Conservation (phyloP, 2,113 vertebrate genomes). For the Oreamnos americanus region DNA sequence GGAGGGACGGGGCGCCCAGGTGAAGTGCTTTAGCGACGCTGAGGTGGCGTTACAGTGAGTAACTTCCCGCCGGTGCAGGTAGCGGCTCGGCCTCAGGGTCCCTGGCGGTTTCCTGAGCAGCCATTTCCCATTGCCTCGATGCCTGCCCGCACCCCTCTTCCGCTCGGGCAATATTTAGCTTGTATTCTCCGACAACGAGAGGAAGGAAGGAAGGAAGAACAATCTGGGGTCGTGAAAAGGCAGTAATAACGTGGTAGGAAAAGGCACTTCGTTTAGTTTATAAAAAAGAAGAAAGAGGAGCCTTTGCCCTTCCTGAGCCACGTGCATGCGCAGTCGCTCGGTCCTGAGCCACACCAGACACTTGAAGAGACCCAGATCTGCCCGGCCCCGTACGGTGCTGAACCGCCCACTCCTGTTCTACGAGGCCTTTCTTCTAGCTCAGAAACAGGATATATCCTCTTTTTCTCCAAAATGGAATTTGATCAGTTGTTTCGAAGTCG, state of each 20-base stretch:
- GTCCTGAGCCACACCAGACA: background rate
- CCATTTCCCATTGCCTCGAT: background rate
- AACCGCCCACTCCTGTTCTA: accelerated
- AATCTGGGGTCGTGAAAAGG: background rate
- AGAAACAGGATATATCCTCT: background rate
- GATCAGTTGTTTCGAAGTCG: background rate
- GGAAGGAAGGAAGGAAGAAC: background rate
- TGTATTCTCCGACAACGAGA: background rate
- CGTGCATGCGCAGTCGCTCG: background rate
- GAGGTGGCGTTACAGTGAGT: background rate
- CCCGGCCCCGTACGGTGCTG: background rate
- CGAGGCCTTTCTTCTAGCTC: background rate
- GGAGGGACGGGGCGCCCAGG: background rate
- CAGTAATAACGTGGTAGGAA: background rate
- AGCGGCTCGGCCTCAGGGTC: accelerated
- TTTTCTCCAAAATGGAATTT: background rate
- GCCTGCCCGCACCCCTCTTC: background rate
- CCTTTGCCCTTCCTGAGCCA: accelerated
- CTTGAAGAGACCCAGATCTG: background rate
- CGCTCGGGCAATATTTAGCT: accelerated
- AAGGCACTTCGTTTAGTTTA: background rate
- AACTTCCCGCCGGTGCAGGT: accelerated
- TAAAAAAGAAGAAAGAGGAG: background rate
- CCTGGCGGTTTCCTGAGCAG: accelerated
- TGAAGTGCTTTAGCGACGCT: background rate